phyloP scores from a whole-genome alignment of 2,888 invertebrate species.

The Drosophila anomalata region DNA sequence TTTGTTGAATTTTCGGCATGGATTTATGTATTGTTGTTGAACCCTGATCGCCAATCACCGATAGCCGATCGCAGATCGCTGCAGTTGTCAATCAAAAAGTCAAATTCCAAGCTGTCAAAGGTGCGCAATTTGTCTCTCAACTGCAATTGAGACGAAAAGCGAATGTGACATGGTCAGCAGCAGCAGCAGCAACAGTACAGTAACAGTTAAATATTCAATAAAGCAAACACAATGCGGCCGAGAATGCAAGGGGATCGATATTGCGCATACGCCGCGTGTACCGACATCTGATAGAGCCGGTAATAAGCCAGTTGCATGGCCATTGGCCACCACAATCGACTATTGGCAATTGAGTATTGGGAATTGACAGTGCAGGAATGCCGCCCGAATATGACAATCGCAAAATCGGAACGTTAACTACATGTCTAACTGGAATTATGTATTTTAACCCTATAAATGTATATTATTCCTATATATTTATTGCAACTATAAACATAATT shows the following conservation, averaged over 20 bases:
- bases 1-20: conserved; percentile 5
- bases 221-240: conserved; percentile 18
- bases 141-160: conserved; percentile 72
- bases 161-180: conserved; percentile 69
- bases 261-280: conserved; percentile 69
- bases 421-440: background rate
- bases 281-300: conserved; percentile 33
- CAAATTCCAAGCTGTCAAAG: conserved; percentile 74
- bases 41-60: background rate
- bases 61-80: conserved; percentile 49
- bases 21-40: conserved; percentile 3
- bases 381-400: conserved; percentile 48
- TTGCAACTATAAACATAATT: background rate
- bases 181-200: conserved; percentile 14
- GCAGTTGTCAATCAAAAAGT: conserved; percentile 76
- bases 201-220: conserved; percentile 30
- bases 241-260: conserved; percentile 35
- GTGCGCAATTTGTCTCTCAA: conserved; percentile 71
- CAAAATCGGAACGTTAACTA: conserved; percentile 23
- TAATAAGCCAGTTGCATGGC: conserved; percentile 50
- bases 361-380: conserved; percentile 38
- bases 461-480: no score
- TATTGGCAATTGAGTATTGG: conserved; percentile 13
- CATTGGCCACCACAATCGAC: conserved; percentile 24
- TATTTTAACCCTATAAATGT: conserved; percentile 21